These are phyloP conservation scores for Trichogramma evanescens DNA, from an alignment of 2,888 invertebrate genomes.

Conservation along the genomic window DNA sequence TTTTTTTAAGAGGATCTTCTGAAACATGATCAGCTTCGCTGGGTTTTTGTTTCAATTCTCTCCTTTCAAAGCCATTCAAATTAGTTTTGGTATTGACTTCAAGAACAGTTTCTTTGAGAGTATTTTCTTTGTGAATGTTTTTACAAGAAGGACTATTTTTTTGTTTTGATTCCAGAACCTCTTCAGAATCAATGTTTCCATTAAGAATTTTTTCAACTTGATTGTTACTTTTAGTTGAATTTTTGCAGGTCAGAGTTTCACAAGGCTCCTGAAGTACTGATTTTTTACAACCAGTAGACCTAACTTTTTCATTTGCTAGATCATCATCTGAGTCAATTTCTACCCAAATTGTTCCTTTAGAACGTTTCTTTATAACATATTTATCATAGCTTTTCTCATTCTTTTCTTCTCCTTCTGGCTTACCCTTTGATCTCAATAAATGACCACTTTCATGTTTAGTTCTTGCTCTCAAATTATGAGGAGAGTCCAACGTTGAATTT, in stretches of 20 bases:
- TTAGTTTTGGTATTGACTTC: conserved; percentile 10
- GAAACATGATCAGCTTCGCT: conserved; percentile 7
- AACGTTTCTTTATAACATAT: conserved; percentile 42
- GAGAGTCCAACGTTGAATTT: conserved; percentile 36
- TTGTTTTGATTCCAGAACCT: conserved; percentile 4
- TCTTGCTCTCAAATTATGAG: conserved; percentile 43
- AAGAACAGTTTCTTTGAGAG: conserved; percentile 13
- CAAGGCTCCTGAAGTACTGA: conserved; percentile 9
- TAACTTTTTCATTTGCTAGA: conserved; percentile 20
- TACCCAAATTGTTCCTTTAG: conserved; percentile 46
- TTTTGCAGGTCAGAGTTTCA: conserved; percentile 11
- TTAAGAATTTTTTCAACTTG: conserved; percentile 15
- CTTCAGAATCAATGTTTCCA: conserved; percentile 12
- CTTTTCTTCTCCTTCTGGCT: conserved; percentile 41
- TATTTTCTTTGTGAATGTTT: conserved; percentile 9
- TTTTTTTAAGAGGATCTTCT: background rate
- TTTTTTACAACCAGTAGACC: conserved; percentile 13
- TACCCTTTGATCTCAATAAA: conserved; percentile 42
- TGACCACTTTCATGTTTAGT: conserved; percentile 44
- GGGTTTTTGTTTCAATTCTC: conserved; percentile 14
- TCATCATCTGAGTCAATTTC: conserved; percentile 36
- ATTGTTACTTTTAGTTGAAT: conserved; percentile 13
- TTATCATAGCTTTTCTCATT: conserved; percentile 34
- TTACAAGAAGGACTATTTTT: conserved; percentile 18
- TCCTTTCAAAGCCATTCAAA: conserved; percentile 22